Evolutionary conservation across 2,113 vertebrate genomes (phyloP).

Genomic region (Corythornis madagascariensis): DNA sequence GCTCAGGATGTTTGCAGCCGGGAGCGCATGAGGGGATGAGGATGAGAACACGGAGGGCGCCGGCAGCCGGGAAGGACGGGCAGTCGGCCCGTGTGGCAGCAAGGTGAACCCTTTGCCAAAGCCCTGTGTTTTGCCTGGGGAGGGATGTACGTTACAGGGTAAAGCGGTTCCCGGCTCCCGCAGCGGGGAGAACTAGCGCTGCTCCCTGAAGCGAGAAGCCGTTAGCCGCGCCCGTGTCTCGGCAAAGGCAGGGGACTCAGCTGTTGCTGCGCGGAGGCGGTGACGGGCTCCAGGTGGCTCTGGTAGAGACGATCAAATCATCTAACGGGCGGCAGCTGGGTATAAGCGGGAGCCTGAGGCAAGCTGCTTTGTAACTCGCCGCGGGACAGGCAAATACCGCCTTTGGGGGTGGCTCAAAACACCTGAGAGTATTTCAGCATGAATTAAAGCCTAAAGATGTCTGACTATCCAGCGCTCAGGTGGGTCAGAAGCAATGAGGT

Average conservation of each 20-base stretch:
- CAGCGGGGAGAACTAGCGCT: background rate
- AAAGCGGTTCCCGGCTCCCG: background rate
- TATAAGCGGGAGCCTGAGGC: background rate
- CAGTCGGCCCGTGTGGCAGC: fast-evolving
- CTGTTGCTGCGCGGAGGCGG: background rate
- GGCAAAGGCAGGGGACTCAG: fast-evolving
- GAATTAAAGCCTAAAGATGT: background rate
- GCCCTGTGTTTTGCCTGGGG: background rate
- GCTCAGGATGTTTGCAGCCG: too few relatives aligned
- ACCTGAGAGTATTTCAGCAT: background rate
- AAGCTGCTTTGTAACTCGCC: background rate
- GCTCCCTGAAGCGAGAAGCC: background rate
- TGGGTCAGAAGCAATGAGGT: background rate
- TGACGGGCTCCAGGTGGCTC: background rate
- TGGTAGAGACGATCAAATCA: background rate
- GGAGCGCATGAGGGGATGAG: too few relatives aligned
- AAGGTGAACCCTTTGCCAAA: background rate
- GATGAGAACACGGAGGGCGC: background rate
- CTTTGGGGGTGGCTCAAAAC: background rate
- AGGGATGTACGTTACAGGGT: background rate
- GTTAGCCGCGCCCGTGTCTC: background rate
- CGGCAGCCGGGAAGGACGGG: background rate
- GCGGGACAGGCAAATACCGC: background rate
- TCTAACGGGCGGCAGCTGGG: background rate
- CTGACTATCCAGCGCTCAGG: fast-evolving